These are phyloP conservation scores for Bacillus rossius DNA, from an alignment of 1,140 invertebrate species.

Conservation along the genomic window DNA sequence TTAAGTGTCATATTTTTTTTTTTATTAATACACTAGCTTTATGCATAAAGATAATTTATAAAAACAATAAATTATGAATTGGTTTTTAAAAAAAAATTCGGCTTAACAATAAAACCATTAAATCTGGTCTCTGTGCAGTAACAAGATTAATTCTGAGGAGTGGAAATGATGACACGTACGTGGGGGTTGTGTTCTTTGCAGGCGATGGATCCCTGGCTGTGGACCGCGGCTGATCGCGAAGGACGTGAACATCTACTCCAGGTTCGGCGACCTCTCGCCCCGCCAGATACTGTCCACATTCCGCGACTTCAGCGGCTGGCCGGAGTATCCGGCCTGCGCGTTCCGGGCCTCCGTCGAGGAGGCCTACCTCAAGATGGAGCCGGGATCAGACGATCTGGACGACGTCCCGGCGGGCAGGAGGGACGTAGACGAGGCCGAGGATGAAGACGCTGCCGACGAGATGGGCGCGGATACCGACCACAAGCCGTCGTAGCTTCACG, in stretches of 20 bases:
- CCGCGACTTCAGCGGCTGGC: constrained; percentile 45
- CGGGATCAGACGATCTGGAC: not conserved
- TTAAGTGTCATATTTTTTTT: no score
- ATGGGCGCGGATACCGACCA: no score
- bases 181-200: constrained; percentile 25
- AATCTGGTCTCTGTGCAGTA: no score
- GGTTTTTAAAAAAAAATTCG: no score
- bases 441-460: not conserved
- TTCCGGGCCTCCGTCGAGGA: constrained; percentile 50
- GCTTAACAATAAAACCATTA: no score
- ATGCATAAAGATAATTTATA: no score
- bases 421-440: not conserved
- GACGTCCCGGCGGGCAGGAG: not conserved
- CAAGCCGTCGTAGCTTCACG: no score
- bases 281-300: constrained; percentile 51
- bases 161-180: no score
- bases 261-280: constrained; percentile 52
- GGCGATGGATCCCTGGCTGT: constrained; percentile 56
- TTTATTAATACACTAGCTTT: no score
- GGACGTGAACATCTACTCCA: constrained; percentile 54
- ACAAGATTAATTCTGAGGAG: no score
- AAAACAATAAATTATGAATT: constrained; percentile 3
- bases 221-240: constrained; percentile 52
- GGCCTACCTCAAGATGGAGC: constrained; percentile 11
- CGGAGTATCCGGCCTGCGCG: constrained; percentile 51